These are phyloP conservation scores for Halcyon leucocephala DNA, from an alignment of 2,797 vertebrate species.

Conservation along the genomic window DNA sequence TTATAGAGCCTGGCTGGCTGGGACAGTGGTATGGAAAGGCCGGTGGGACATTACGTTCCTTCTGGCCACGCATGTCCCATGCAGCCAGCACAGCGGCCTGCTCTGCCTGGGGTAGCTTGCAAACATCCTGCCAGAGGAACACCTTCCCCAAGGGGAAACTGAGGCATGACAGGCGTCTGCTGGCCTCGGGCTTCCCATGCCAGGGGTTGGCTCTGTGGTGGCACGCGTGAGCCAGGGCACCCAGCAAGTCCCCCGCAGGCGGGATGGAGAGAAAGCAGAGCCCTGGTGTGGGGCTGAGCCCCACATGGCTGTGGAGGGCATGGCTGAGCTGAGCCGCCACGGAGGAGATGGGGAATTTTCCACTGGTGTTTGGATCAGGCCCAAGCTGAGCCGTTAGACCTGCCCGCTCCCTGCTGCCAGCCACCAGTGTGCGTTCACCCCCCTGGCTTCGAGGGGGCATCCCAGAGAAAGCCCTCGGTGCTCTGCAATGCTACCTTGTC, in stretches of 20 bases:
- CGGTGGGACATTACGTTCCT: background rate
- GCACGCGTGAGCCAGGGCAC: rapidly evolving
- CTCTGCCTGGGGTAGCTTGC: background rate
- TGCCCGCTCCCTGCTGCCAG: background rate
- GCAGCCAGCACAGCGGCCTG: rapidly evolving
- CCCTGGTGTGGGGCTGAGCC: rapidly evolving
- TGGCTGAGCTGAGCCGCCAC: background rate
- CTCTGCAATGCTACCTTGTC: rapidly evolving
- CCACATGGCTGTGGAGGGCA: background rate
- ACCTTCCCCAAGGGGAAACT: background rate
- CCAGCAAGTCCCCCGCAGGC: background rate
- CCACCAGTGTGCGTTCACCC: rapidly evolving
- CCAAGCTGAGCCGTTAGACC: constrained; percentile 26
- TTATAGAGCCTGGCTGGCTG: constrained; percentile 34
- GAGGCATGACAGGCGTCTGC: background rate
- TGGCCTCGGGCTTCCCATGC: background rate
- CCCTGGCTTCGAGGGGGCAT: background rate
- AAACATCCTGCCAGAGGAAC: rapidly evolving
- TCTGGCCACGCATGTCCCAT: background rate
- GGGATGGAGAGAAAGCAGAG: background rate
- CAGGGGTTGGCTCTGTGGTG: background rate
- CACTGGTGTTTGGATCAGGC: constrained; percentile 48
- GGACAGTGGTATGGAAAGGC: background rate
- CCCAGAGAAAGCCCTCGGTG: rapidly evolving
- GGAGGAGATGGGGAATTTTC: constrained; percentile 51